These are phyloP conservation scores for Torymus texanus DNA, from an alignment of 2,888 invertebrate species.

Conservation along the genomic window DNA sequence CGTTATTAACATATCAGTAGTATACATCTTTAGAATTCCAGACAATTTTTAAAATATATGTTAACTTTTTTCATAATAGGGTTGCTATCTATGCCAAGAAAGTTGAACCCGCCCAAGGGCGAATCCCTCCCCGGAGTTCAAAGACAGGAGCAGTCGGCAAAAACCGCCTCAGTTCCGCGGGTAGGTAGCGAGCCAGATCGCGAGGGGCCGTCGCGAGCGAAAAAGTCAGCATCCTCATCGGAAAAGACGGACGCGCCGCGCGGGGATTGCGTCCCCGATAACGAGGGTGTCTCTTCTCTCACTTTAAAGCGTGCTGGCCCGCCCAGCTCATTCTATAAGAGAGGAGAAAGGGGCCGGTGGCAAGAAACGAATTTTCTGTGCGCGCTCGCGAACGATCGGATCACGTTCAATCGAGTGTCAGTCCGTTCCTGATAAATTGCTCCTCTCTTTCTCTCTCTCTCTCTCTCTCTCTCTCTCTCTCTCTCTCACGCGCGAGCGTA, in stretches of 20 bases:
- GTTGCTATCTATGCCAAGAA: too few relatives aligned
- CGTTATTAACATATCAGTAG: too few relatives aligned
- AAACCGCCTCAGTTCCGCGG: too few relatives aligned
- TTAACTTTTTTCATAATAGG: too few relatives aligned
- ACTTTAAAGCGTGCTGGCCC: neutral
- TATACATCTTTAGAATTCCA: too few relatives aligned
- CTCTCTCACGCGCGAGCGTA: neutral
- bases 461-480: neutral
- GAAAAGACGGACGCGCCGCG: neutral
- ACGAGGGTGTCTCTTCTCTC: slow-evolving; percentile 11
- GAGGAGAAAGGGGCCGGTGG: neutral
- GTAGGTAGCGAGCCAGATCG: too few relatives aligned
- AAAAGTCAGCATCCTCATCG: too few relatives aligned
- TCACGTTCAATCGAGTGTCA: slow-evolving; percentile 38
- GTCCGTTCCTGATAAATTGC: slow-evolving; percentile 21
- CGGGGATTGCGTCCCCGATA: slow-evolving; percentile 2
- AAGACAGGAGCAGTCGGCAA: too few relatives aligned
- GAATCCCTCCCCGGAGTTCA: too few relatives aligned
- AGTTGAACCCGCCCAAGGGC: too few relatives aligned
- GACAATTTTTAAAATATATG: too few relatives aligned
- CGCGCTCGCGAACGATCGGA: slow-evolving; percentile 20
- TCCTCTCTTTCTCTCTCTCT: neutral
- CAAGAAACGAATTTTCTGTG: slow-evolving; percentile 40
- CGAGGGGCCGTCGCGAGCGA: too few relatives aligned
- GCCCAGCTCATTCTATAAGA: neutral